Base-by-base conservation (phyloP, 2,888 invertebrate species). In the Sympetrum striolatum region DNA sequence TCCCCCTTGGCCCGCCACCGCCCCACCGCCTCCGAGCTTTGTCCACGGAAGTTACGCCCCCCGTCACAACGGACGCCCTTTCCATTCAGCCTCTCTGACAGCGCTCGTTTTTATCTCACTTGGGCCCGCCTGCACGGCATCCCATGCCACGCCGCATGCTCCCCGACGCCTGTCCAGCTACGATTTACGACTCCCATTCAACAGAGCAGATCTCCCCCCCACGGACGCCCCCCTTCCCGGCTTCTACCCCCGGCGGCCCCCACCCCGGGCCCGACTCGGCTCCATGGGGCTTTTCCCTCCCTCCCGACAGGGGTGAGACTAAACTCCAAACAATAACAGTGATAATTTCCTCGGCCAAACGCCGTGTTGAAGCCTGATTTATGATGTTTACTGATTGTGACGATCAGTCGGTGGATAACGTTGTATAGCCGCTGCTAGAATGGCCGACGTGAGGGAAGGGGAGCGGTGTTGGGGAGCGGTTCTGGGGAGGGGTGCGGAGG, bases 321-420 rank as follows among this genome's bases (percentile, higher is more conserved):
- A 86, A 86, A 86, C 86, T 86, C 86, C 86, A 58, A 86, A 86
- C 86, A 86, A 86, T 86, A 86, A 86, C 86, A 86, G 86, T 86
- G 86, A 86, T 86, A 86, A 86, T 86, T 86, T 86, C 86, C 86
- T 86, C 60, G 86, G 64, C 86, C 86, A 60, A 86, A 86, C 86
- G 86, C 86, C 86, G 86, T 86, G 86, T 86, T 86, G 86, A 86
- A 86, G 86, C 86, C 86, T 86, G 86, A 86, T 86, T 86, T 86
- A 86, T 86, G 86, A 86, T 86, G 86, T 86, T 86, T 86, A 86
- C 86, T 60, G 86, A 86, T 86, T 86, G 86, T 64, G 64, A 86
- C 86, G 86, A 86, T 86, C 86, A 86, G 60, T 86, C 86, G 86
- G 37, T 86, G 86, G 86, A 86, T 86, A 86, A 86, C 86, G 86